These are phyloP conservation scores for Ardeotis arabs DNA, from an alignment of 2,113 vertebrate species.

Conservation along the genomic window DNA sequence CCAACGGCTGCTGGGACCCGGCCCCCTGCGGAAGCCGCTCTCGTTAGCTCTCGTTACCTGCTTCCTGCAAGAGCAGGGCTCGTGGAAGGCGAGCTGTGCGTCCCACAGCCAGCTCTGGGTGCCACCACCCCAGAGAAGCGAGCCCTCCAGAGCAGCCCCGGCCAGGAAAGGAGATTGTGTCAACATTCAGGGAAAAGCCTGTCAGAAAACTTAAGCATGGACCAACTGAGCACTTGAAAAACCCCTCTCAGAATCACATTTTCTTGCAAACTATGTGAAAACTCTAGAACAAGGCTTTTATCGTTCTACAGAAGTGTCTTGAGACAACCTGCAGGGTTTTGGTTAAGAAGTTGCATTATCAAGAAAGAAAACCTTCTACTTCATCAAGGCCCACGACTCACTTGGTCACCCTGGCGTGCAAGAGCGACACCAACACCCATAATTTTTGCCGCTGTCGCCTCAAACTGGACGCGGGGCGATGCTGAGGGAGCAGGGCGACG, in stretches of 20 bases:
- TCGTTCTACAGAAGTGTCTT: accelerated
- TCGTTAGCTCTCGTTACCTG: too few species aligned
- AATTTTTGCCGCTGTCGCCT: accelerated
- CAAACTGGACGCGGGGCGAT: accelerated
- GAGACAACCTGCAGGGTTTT: not conserved
- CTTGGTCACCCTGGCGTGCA: accelerated
- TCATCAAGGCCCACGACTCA: accelerated
- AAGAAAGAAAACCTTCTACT: not conserved
- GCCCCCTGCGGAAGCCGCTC: not conserved
- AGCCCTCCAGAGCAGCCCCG: not conserved
- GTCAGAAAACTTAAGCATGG: accelerated
- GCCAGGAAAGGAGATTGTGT: accelerated
- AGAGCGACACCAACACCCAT: accelerated
- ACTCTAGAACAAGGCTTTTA: accelerated
- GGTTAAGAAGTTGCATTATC: accelerated
- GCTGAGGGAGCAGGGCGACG: accelerated
- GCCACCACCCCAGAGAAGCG: not conserved
- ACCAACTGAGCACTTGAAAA: accelerated
- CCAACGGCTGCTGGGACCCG: not conserved
- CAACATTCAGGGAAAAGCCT: accelerated
- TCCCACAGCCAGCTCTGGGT: accelerated
- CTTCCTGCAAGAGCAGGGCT: accelerated
- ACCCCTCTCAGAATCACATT: accelerated
- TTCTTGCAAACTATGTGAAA: not conserved
- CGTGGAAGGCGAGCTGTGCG: accelerated